Conservation (phyloP, 2,113 vertebrate species). For the Ramphastos sulfuratus region DNA sequence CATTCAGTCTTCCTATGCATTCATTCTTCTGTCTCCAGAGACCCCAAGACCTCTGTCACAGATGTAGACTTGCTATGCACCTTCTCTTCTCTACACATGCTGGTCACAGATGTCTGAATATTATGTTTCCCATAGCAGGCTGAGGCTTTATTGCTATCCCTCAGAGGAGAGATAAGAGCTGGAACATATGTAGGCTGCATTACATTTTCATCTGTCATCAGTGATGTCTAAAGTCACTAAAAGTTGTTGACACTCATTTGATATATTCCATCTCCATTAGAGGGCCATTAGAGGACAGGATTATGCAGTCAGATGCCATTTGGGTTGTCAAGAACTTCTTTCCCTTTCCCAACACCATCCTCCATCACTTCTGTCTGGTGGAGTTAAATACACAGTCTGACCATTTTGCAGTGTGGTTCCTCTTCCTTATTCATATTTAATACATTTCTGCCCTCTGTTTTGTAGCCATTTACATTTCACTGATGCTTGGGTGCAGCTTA, state of each 20-base stretch:
- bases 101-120: conserved; percentile 36
- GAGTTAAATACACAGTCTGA: neutral
- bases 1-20: neutral
- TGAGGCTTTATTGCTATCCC: conserved; percentile 22
- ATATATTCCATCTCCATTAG: neutral
- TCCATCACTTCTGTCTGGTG: neutral
- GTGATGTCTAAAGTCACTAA: conserved; percentile 6
- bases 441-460: conserved; percentile 4
- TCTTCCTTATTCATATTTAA: conserved; percentile 53
- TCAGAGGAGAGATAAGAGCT: conserved; percentile 37
- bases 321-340: neutral
- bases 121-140: conserved; percentile 22
- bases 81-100: conserved; percentile 9
- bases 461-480: conserved; percentile 30
- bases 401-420: neutral
- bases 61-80: neutral
- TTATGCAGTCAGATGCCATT: neutral
- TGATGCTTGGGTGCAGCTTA: conserved; percentile 9
- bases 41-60: neutral
- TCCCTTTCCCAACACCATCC: neutral
- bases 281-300: neutral
- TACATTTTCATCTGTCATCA: conserved; percentile 47
- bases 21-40: neutral
- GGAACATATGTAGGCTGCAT: conserved; percentile 22
- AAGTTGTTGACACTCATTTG: neutral